Base-by-base conservation (phyloP, 1,140 invertebrate genomes). In the Neodiprion fabricii region DNA sequence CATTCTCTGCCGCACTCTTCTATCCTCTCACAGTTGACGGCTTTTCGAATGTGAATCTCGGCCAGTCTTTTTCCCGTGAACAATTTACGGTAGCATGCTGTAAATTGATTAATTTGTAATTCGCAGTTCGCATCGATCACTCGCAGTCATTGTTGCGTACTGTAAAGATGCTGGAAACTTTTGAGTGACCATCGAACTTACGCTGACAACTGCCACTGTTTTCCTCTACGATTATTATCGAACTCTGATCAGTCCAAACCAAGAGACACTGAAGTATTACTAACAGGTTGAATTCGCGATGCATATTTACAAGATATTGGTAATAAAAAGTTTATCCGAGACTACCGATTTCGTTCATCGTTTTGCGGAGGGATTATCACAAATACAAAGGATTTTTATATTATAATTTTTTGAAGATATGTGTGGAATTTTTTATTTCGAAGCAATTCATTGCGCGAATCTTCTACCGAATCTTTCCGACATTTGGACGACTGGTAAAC, bases 1-100 rank as follows among this genome's bases (percentile, higher is more conserved):
- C 95, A 96, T 79, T 93, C 92, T 68, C 91, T 85, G 83, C 93
- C 91, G 82, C 94, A 96, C 77, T 94, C 92, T 74, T 94, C 91
- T 7, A 95, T 83, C 2, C 91, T 90, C 74, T 94, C 92, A 80
- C 94, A 95, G 49, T 91, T 89, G 12, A 94, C 84, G 7, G 92
- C 91, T 75, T 91, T 89, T 78, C 91, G 88, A 9, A 95, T 91
- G 78, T 92, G 91, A 73, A 91, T 89, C 28, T 92, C 89, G 1
- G 91, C 84, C 4, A 94, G 89, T 65, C 94, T 89, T 82, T 92
- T 91, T 14, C 94, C 94, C 28, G 93, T 91, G 67, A 94, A 85
- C 10, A 94, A 89, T 73, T 93, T 90, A 53, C 93, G 90, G 87
- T 94, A 95, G 85, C 95, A 95, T 53, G 91, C 94, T 95, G 87